phyloP scores from a whole-genome alignment of 2,113 vertebrate genomes.

The Chaetura pelagica region DNA sequence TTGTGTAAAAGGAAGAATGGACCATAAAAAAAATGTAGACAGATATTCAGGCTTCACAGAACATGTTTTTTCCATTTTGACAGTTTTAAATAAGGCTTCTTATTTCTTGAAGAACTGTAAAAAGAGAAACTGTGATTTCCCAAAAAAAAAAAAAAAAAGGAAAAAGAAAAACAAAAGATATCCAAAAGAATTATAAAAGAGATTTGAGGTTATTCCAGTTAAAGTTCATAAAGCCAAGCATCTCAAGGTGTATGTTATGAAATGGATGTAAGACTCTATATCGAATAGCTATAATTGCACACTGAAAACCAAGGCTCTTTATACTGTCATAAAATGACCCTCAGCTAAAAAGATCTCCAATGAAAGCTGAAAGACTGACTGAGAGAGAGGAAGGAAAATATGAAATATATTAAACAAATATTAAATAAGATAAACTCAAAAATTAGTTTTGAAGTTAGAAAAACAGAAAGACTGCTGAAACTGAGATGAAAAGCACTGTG shows the following conservation, averaged over 20 bases:
- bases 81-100: constrained; percentile 59
- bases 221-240: constrained; percentile 23
- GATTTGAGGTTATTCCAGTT: constrained; percentile 6
- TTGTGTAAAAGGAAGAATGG: constrained; percentile 44
- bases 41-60: constrained; percentile 50
- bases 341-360: constrained; percentile 7
- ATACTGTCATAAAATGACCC: constrained; percentile 24
- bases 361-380: neutral
- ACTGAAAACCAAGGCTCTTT: constrained; percentile 1
- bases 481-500: neutral
- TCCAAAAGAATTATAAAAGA: constrained; percentile 24
- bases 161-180: neutral
- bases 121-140: constrained; percentile 26
- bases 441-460: constrained; percentile 22
- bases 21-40: constrained; percentile 25
- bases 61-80: constrained; percentile 55
- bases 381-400: neutral
- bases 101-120: constrained; percentile 27
- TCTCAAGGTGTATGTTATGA: constrained; percentile 47
- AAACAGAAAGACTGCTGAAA: neutral
- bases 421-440: neutral
- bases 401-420: neutral
- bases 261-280: neutral
- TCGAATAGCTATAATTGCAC: neutral
- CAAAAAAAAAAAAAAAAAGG: neutral